Conservation (phyloP, 2,888 invertebrate species). For the Magallana nippona region DNA sequence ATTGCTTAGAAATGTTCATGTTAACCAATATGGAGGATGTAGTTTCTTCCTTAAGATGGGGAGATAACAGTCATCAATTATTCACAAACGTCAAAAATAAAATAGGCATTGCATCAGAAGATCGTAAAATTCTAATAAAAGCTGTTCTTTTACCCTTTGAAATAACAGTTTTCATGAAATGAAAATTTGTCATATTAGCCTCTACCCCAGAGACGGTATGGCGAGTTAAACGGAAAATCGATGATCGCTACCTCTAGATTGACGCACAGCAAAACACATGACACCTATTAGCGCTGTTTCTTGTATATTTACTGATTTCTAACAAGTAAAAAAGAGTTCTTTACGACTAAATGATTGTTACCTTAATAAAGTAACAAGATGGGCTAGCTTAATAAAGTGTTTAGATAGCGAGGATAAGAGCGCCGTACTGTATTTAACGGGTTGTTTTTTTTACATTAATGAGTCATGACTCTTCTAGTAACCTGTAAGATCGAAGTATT, state of each 20-base stretch:
- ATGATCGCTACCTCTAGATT: neutral
- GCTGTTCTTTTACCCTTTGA: constrained; percentile 26
- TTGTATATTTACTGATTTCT: constrained; percentile 10
- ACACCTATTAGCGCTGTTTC: constrained; percentile 15
- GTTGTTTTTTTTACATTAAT: neutral
- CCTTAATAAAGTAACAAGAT: constrained; percentile 27
- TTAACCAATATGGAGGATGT: constrained; percentile 1
- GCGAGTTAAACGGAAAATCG: constrained; percentile 23
- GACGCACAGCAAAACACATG: neutral
- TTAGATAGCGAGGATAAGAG: neutral
- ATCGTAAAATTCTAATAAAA: constrained; percentile 23
- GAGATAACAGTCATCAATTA: constrained; percentile 17
- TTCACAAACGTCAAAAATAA: constrained; percentile 23
- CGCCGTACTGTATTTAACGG: neutral
- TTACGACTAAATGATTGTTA: constrained; percentile 13
- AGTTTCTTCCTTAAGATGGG: neutral
- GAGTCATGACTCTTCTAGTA: neutral
- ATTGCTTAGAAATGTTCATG: neutral
- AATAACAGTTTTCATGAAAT: constrained; percentile 27
- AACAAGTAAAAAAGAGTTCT: neutral
- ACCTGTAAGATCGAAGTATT: too few relatives aligned
- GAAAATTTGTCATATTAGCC: constrained; percentile 27
- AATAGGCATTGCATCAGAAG: neutral
- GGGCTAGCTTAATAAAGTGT: neutral
- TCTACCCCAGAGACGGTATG: neutral